A percentile compares a stretch with the other conserved stretches of the same genome.
Conservation (phyloP, 2,113 vertebrate genomes). For the Excalfactoria chinensis region DNA sequence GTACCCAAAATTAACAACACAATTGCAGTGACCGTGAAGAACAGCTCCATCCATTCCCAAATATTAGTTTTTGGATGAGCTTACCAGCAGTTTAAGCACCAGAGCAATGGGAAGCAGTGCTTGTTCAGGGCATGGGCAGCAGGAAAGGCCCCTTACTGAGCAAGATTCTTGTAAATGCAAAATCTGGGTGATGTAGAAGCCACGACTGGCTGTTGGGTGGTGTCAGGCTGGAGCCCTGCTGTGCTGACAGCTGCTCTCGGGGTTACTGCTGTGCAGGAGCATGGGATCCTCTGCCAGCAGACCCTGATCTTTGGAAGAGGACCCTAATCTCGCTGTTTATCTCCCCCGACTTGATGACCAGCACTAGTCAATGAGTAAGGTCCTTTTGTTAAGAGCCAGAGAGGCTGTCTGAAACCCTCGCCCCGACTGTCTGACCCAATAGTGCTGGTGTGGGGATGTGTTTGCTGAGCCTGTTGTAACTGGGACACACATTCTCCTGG, state of each 20-base stretch:
- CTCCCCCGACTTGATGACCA: neutral
- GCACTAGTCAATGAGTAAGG: neutral
- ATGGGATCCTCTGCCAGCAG: neutral
- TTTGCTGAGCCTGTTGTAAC: neutral
- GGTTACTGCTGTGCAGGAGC: neutral
- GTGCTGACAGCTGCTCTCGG: neutral
- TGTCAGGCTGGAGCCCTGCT: neutral
- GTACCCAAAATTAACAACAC: neutral
- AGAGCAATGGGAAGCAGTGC: neutral
- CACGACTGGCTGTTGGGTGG: neutral
- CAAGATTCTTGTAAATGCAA: neutral
- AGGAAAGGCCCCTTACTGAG: neutral
- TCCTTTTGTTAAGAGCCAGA: neutral
- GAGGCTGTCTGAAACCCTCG: neutral
- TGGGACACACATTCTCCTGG: neutral
- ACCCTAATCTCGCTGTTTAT: neutral
- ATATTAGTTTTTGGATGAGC: neutral
- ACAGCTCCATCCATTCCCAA: neutral
- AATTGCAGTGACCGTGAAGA: neutral
- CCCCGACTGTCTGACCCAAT: rapidly evolving
- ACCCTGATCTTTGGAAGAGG: conserved; percentile 30
- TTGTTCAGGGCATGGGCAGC: neutral
- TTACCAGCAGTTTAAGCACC: neutral
- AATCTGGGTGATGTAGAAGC: neutral
- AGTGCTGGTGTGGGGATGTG: neutral